phyloP scores from a whole-genome alignment of 2,888 invertebrate species.

The Leucophenga montana region DNA sequence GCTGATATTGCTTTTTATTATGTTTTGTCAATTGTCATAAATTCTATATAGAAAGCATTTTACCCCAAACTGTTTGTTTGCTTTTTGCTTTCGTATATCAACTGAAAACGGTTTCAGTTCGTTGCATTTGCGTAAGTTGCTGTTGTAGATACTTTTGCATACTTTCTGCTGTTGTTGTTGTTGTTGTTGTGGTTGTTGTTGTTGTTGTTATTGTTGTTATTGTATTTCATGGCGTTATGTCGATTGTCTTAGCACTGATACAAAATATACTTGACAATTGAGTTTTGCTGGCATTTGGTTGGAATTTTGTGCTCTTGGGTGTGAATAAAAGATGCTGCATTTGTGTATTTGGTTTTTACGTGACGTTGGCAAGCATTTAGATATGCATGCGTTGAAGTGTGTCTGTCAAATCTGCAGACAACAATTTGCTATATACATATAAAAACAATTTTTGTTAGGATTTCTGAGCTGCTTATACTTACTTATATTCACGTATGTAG shows the following conservation, averaged over 20 bases:
- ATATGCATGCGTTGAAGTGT: no score
- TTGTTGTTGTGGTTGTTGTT: neutral
- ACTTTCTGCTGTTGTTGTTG: neutral
- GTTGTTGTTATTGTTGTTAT: neutral
- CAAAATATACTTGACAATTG: neutral
- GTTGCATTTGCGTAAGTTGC: neutral
- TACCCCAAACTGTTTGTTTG: neutral
- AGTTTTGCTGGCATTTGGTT: constrained; percentile 1
- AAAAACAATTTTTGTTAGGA: no score
- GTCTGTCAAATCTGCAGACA: no score
- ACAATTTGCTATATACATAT: no score
- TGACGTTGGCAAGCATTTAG: no score
- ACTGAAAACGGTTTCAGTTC: neutral
- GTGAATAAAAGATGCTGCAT: no score
- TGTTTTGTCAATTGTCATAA: constrained; percentile 27
- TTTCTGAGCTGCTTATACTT: no score
- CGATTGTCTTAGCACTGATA: neutral
- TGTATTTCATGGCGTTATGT: constrained; percentile 2
- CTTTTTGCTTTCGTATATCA: neutral
- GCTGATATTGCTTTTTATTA: constrained; percentile 32
- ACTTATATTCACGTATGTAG: no score
- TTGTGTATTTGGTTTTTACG: no score
- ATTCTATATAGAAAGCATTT: neutral
- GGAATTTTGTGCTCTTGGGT: neutral
- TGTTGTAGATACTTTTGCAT: constrained; percentile 8